Evolutionary conservation across 2,797 vertebrate species (phyloP).

Genomic region (Anabas testudineus): DNA sequence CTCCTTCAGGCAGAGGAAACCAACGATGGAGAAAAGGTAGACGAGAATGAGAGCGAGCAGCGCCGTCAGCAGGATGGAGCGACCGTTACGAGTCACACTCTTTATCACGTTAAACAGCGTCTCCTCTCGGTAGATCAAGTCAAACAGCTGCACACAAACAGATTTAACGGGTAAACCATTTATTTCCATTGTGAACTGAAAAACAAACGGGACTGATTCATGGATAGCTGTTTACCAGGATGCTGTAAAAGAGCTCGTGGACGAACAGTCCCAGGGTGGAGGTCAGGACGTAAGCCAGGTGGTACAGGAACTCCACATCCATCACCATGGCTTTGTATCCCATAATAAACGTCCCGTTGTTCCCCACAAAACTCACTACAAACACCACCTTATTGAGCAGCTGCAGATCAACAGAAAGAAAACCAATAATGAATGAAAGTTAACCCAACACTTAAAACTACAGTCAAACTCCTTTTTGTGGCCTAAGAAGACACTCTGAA

Average conservation of each 20-base stretch:
- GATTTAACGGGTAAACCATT: neutral
- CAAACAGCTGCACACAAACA: conserved; percentile 87
- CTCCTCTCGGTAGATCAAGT: conserved; percentile 97
- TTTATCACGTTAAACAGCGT: conserved; percentile 98
- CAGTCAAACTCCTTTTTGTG: no score
- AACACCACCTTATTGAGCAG: conserved; percentile 97
- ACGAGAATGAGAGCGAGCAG: conserved; percentile 98
- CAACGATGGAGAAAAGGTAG: conserved; percentile 98
- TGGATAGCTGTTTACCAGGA: conserved; percentile 86
- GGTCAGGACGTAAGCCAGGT: conserved; percentile 93
- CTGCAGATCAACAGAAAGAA: conserved; percentile 73
- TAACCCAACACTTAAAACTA: no score
- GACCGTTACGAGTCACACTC: conserved; percentile 95
- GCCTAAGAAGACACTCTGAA: no score
- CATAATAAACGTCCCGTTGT: conserved; percentile 97
- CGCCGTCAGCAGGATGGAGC: conserved; percentile 96
- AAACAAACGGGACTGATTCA: neutral
- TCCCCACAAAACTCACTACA: conserved; percentile 97
- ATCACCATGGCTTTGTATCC: conserved; percentile 98
- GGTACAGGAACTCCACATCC: conserved; percentile 97
- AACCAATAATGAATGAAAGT: no score
- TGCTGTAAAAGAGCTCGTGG: conserved; percentile 97
- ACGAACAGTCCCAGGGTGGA: conserved; percentile 94
- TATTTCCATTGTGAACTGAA: neutral
- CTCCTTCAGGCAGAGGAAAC: conserved; percentile 95